Evolutionary conservation across 2,888 invertebrate genomes (phyloP).

Genomic region (Pachymerium ferrugineum): DNA sequence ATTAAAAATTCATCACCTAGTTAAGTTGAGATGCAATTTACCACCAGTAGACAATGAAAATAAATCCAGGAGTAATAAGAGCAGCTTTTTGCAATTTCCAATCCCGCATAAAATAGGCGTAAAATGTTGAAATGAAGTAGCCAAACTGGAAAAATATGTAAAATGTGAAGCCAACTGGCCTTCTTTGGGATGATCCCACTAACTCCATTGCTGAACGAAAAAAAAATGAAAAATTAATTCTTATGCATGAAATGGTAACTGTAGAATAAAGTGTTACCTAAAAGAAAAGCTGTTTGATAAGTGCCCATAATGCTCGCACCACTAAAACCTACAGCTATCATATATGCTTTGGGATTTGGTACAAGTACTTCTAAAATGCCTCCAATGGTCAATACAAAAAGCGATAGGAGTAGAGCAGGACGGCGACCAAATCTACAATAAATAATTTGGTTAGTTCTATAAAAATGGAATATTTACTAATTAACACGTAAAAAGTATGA

Average conservation of each 20-base stretch:
- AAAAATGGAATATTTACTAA: not conserved
- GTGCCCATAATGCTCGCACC: not conserved
- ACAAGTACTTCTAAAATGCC: slow-evolving; percentile 10
- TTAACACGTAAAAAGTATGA: no score
- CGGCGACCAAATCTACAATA: slow-evolving; percentile 28
- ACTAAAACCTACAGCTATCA: slow-evolving; percentile 1
- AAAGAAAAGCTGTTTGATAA: slow-evolving; percentile 17
- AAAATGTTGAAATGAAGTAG: slow-evolving; percentile 29
- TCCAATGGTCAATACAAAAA: not conserved
- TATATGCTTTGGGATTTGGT: slow-evolving; percentile 13
- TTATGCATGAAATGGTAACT: not conserved
- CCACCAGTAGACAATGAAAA: slow-evolving; percentile 29
- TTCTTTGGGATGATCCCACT: slow-evolving; percentile 28
- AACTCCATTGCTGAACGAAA: slow-evolving; percentile 27
- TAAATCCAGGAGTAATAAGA: not conserved
- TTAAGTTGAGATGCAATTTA: not conserved
- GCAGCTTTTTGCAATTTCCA: slow-evolving; percentile 30
- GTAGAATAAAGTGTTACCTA: not conserved
- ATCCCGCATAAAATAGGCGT: slow-evolving; percentile 27
- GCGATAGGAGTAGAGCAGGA: not conserved
- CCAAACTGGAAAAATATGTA: slow-evolving; percentile 25
- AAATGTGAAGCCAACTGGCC: slow-evolving; percentile 31
- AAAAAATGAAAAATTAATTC: not conserved
- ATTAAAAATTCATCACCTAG: not conserved
- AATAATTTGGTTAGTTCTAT: not conserved